Percentiles rank a stretch among this genome's conserved stretches.
phyloP scores from a whole-genome alignment of 2,797 vertebrate genomes.

The Monodelphis domestica region DNA sequence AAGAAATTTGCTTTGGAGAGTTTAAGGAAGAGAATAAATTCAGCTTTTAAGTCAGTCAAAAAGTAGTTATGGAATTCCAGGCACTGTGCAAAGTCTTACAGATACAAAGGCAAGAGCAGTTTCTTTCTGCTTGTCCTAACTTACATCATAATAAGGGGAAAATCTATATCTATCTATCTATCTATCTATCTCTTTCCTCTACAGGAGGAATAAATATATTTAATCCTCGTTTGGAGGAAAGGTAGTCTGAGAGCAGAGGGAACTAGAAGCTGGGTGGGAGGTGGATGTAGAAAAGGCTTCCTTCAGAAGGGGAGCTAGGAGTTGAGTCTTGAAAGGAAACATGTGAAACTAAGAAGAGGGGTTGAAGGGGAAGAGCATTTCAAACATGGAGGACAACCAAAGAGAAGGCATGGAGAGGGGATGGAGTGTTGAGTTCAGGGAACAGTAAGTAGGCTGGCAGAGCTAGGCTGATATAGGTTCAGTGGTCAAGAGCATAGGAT shows the following conservation, averaged over 20 bases:
- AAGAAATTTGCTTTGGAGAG: not conserved
- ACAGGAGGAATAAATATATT: no score
- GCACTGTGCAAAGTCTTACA: not conserved
- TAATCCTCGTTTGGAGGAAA: not conserved
- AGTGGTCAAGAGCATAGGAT: no score
- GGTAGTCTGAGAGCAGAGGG: not conserved
- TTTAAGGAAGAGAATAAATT: not conserved
- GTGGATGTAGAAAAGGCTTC: not conserved
- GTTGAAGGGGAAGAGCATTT: no score
- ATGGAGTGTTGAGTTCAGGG: not conserved
- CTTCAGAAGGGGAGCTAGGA: not conserved
- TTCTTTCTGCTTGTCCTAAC: not conserved
- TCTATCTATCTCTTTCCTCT: no score
- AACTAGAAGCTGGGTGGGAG: not conserved
- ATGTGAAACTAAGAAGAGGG: no score
- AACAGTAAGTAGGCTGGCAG: no score
- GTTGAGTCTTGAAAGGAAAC: no score
- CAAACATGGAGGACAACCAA: no score
- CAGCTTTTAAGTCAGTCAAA: not conserved
- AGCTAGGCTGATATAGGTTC: no score
- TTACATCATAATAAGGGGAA: not conserved
- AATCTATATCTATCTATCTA: no score
- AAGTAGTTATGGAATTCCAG: not conserved
- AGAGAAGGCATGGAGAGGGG: no score
- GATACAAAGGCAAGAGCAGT: not conserved